Percentiles rank a stretch among this genome's conserved stretches.
Evolutionary conservation across 2,797 vertebrate genomes (phyloP).

Genomic region (Sebastes oblongus): DNA sequence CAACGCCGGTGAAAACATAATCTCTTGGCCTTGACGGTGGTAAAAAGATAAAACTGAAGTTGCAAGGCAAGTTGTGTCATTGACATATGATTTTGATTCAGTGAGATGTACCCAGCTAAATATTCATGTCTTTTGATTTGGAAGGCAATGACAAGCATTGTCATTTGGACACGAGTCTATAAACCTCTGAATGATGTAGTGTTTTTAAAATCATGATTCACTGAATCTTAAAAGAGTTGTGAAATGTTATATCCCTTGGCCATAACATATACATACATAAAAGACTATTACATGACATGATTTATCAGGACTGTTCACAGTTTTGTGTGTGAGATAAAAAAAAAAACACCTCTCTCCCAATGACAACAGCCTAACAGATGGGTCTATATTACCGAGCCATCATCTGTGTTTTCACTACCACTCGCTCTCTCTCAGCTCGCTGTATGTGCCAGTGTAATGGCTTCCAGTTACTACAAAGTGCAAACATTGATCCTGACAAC

Average conservation of each 20-base stretch:
- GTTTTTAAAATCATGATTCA: neutral
- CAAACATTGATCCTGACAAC: slow-evolving; percentile 72
- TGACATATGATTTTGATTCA: neutral
- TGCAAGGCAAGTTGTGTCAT: neutral
- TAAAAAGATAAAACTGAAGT: neutral
- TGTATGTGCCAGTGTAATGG: slow-evolving; percentile 41
- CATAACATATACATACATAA: neutral
- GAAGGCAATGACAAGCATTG: too few relatives aligned
- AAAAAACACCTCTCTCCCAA: slow-evolving; percentile 11
- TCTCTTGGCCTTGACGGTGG: too few relatives aligned
- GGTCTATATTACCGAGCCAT: slow-evolving; percentile 25
- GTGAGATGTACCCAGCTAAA: neutral
- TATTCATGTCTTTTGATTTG: neutral
- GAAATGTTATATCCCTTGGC: neutral
- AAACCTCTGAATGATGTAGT: neutral
- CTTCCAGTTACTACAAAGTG: slow-evolving; percentile 61
- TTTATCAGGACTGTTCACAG: slow-evolving; percentile 13
- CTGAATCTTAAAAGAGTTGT: neutral
- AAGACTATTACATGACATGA: neutral
- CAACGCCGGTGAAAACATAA: too few relatives aligned
- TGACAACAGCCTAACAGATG: slow-evolving; percentile 47
- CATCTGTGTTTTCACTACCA: slow-evolving; percentile 32
- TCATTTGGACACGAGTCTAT: neutral
- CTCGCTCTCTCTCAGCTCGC: neutral
- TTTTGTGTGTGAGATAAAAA: slow-evolving; percentile 10